Conservation (phyloP, 1,140 invertebrate species). For the Plodia interpunctella region DNA sequence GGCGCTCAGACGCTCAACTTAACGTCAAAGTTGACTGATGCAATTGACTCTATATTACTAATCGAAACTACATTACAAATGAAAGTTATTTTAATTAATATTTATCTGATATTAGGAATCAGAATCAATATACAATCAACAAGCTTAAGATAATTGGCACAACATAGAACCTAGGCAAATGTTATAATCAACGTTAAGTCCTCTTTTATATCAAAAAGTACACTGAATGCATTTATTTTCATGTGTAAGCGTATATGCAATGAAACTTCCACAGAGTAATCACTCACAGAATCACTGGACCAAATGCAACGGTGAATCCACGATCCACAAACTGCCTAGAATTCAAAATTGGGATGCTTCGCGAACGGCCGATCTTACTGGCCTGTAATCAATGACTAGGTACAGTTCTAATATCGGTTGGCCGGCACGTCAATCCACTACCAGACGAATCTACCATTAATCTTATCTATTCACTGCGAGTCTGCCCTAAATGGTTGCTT, state of each 20-base stretch:
- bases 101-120: no score
- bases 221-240: neutral
- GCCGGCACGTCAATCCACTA: conserved; percentile 34
- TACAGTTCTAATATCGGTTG: conserved; percentile 27
- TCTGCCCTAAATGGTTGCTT: conserved; percentile 40
- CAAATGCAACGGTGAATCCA: conserved; percentile 9
- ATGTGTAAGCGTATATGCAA: neutral
- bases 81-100: no score
- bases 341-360: neutral
- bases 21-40: no score
- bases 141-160: no score
- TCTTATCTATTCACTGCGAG: conserved; percentile 60
- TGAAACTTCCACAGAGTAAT: conserved; percentile 7
- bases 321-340: conserved; percentile 1
- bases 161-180: no score
- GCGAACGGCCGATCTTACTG: conserved; percentile 8
- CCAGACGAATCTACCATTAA: conserved; percentile 46
- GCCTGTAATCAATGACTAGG: conserved; percentile 24
- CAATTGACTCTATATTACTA: no score
- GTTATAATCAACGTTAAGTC: no score
- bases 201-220: no score
- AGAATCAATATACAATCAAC: no score
- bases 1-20: no score
- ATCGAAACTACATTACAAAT: no score
- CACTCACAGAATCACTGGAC: conserved; percentile 14